Evolutionary conservation across 2,797 vertebrate species (phyloP), one percentile per base, ranked within the genome.

Genomic region (Rhyacichthys aspro): DNA sequence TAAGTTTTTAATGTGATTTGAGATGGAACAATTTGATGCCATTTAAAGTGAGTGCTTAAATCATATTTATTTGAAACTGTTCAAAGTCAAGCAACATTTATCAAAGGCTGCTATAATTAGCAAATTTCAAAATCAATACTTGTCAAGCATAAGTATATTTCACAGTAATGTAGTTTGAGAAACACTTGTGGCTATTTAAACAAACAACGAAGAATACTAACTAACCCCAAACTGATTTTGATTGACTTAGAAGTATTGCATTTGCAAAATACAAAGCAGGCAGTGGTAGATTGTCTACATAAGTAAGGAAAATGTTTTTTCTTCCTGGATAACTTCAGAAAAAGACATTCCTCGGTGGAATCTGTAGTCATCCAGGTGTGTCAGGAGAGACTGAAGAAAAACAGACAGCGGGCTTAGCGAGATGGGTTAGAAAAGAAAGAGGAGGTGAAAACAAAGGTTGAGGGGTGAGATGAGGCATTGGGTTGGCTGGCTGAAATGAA

Each of bases 401-500:
- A 64, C 63, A 67, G 79, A 77, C 70, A 64, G 61, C 66, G 70
- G 77, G 72, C 64, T 78, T 59, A 67, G 76, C 56, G 43, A 66
- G 41, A 63, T 57, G 23, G 62, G 78, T 66, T 61, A 57, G 70
- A 57, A 61, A 36, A 45, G 58, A 56, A 65, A 83, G 71, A 68
- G 74, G 70, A 54, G 37, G 43, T 65, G 74, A 83, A 85, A 84
- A 85, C 76, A 84, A 84, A 81, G 79, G 81, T 75, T 76, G 16
- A 53, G 50, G 81, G 76, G 71, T 48, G 55, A 74, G 55, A 76
- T 58, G 49, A 64, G 57, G 59, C 61, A 72, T 14, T 41, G 65
- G 15, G 65, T 33, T 33, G 55, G 69, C 17, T 56, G 72, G 57
- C 39, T 76, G 72, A 77, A 81, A 78, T 74, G 57, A 83, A 73